These are phyloP conservation scores for Marcusenius ussheri DNA, from an alignment of 2,113 vertebrate genomes.

Conservation along the genomic window DNA sequence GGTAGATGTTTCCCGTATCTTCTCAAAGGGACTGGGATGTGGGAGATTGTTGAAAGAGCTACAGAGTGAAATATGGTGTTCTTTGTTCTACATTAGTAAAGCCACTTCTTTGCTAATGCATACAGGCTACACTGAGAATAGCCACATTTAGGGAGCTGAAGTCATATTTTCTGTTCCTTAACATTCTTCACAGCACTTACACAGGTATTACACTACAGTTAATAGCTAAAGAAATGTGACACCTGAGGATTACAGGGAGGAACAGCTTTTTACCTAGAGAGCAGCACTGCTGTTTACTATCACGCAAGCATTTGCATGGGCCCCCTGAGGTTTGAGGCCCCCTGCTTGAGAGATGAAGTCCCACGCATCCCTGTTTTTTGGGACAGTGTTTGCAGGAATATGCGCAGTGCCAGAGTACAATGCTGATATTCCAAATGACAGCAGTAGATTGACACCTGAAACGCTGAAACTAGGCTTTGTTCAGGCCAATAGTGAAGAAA, in stretches of 20 bases:
- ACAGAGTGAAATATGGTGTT: background rate
- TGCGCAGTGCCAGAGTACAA: background rate
- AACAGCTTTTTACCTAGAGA: background rate
- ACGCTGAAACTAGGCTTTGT: background rate
- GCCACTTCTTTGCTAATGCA: background rate
- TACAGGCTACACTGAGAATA: background rate
- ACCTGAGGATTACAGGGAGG: conserved; percentile 1
- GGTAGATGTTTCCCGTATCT: background rate
- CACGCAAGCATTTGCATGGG: background rate
- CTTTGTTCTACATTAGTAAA: background rate
- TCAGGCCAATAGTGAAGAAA: background rate
- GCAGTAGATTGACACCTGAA: background rate
- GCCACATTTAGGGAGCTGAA: background rate
- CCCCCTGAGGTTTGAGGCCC: background rate
- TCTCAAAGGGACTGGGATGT: background rate
- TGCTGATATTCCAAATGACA: background rate
- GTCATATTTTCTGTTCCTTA: background rate
- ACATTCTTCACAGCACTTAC: background rate
- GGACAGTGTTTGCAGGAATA: background rate
- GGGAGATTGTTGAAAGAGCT: background rate
- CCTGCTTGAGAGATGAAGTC: background rate
- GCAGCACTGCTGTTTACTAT: background rate
- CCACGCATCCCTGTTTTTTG: background rate
- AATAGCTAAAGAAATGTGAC: background rate
- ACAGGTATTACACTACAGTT: background rate